Conservation (phyloP, 2,113 vertebrate species). For the Hyperopisus bebe region DNA sequence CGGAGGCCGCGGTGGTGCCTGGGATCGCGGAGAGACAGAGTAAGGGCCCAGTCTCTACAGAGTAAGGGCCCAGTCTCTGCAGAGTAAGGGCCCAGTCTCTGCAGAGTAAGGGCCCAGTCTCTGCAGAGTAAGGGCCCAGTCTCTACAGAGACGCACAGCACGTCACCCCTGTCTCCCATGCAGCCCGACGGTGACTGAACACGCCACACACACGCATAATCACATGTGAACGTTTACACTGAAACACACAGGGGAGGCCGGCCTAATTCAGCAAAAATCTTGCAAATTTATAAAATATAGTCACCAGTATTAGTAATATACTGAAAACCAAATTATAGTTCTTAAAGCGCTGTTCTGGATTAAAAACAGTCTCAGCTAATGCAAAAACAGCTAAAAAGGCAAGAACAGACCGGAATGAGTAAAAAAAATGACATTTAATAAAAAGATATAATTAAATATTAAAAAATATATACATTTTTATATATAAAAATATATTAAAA, state of each 20-base stretch:
- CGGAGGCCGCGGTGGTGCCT: constrained; percentile 76
- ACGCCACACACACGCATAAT: background rate
- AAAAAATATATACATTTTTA: no score
- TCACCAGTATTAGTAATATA: background rate
- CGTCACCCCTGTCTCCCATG: no score
- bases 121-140: background rate
- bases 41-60: background rate
- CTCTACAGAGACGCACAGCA: background rate
- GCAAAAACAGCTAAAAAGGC: background rate
- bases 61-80: background rate
- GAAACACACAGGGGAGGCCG: background rate
- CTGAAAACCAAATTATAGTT: background rate
- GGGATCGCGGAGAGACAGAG: background rate
- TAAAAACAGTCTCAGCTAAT: background rate
- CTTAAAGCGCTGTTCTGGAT: background rate
- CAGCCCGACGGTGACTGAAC: background rate
- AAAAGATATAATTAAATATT: no score
- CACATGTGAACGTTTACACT: background rate
- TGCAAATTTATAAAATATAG: no score
- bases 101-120: background rate
- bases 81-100: no score
- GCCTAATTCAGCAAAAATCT: no score
- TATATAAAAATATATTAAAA: no score
- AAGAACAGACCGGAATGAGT: background rate
- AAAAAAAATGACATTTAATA: background rate